Percentiles rank a stretch among this genome's conserved stretches.
phyloP scores from a whole-genome alignment of 2,113 vertebrate species.

The Melierax canorus region DNA sequence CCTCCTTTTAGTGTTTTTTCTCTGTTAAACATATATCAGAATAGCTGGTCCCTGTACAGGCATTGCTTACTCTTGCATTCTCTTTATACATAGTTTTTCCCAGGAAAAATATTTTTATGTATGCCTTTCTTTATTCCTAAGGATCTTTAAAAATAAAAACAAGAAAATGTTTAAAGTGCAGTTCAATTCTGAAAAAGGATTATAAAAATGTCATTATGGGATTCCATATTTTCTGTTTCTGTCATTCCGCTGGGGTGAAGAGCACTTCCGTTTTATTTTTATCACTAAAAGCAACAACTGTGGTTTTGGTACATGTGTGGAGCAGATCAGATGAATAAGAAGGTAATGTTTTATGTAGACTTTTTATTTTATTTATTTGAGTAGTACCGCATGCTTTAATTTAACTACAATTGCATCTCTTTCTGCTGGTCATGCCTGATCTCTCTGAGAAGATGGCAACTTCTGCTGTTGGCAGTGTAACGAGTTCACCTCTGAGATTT shows the following conservation, averaged over 20 bases:
- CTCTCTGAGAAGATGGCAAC: constrained; percentile 37
- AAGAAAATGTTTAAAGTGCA: neutral
- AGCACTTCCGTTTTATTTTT: constrained; percentile 26
- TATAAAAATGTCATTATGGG: neutral
- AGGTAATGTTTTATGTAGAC: neutral
- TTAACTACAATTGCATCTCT: constrained; percentile 22
- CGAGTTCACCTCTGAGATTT: constrained; percentile 35
- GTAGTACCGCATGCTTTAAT: neutral
- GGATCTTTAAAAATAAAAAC: neutral
- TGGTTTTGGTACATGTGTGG: neutral
- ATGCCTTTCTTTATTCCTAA: neutral
- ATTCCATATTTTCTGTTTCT: constrained; percentile 15
- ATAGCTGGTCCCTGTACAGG: neutral
- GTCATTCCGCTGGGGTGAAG: neutral
- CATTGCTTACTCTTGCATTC: neutral
- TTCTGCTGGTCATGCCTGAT: constrained; percentile 50
- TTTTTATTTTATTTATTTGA: neutral
- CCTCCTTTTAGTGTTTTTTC: neutral
- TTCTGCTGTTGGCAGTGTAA: constrained; percentile 29
- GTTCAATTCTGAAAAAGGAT: neutral
- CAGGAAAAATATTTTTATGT: neutral
- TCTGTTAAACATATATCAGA: neutral
- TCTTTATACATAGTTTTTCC: neutral
- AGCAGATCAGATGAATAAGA: neutral
- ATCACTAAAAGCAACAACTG: constrained; percentile 17